A percentile compares a stretch with the other conserved stretches of the same genome.
These are phyloP conservation scores for Lacanobia wlatinum DNA, from an alignment of 2,888 invertebrate genomes.

Conservation along the genomic window DNA sequence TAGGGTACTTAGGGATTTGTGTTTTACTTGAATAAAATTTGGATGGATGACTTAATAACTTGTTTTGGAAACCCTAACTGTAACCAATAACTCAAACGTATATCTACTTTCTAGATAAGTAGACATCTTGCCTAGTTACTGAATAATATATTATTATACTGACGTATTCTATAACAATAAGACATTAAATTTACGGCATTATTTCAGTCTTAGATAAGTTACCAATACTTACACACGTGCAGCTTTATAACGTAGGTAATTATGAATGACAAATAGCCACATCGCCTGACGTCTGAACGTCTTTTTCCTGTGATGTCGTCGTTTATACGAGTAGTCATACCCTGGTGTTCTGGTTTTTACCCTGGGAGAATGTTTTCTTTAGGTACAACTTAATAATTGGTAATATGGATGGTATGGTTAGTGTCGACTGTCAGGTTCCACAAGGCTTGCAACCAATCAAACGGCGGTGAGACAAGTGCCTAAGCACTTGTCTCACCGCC, in stretches of 20 bases:
- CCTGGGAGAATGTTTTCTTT: not conserved
- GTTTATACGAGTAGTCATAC: slow-evolving; percentile 21
- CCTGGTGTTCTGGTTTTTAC: slow-evolving; percentile 18
- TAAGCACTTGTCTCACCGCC: too few species aligned
- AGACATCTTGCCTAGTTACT: not conserved
- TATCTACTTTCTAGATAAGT: not conserved
- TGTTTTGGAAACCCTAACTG: not conserved
- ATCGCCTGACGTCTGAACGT: slow-evolving; percentile 9
- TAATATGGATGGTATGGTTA: not conserved
- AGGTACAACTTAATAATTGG: not conserved
- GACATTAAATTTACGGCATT: slow-evolving; percentile 23
- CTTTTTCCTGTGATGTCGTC: slow-evolving; percentile 14
- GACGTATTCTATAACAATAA: slow-evolving; percentile 19
- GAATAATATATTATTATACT: not conserved
- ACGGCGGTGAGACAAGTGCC: too few species aligned
- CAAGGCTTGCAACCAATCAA: not conserved
- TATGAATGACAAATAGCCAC: slow-evolving; percentile 14
- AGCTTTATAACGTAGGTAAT: slow-evolving; percentile 1
- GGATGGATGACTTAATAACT: too few species aligned
- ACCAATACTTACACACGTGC: not conserved
- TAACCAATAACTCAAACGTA: not conserved
- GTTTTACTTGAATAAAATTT: too few species aligned
- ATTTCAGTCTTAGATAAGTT: slow-evolving; percentile 6
- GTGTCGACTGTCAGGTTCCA: too few species aligned
- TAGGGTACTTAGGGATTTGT: too few species aligned